Evolutionary conservation across 2,797 vertebrate genomes (phyloP), one percentile per base, ranked within the genome.

Genomic region (Crocodylus rhombifer): DNA sequence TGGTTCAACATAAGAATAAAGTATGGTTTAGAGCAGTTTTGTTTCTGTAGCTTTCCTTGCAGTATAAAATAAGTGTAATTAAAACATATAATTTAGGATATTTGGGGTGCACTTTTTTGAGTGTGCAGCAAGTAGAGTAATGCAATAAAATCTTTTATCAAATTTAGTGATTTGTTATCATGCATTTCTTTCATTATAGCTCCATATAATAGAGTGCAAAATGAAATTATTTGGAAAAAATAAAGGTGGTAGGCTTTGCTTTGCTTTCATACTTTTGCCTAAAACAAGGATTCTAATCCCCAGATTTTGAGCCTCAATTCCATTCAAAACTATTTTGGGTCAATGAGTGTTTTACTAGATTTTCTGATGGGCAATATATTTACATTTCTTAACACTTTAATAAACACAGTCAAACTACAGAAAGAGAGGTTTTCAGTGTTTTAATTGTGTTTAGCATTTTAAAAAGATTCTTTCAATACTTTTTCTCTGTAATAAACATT

Each of bases 171-270:
- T 94, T 91, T 95, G 89, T 33, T 23, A 81, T 94, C 74, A 84
- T 95, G 82, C 81, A 95, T 96, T 94, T 96, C 42, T 51, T 95
- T 97, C 84, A 96, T 96, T 88, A 80, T 36, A 84, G 20, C 62
- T 83, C 51, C 60, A 84, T 74, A 9, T 77, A 77, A 71, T 65
- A 94, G 87, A 88, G 86, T 7, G 60, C 74, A 89, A 90, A 95
- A 17, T 69, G 2, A 78, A 86, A 60, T 51, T 51, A 51, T 51
- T 51, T 79, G n/a, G 82, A 92, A 67, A 80, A 92, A 42, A 1
- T 15, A 36, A 21, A 84, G 36, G 87, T 87, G 77, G 79, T 30
- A 79, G 1, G 4, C 81, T 73, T 73, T 76, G 69, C 15, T 28
- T 86, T 64, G 64, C 64, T 63, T 51, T 51, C 42, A 51, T 51